Evolutionary conservation across 2,797 vertebrate species (phyloP), one percentile per base, ranked within the genome.

Genomic region (Diplodus sargus): DNA sequence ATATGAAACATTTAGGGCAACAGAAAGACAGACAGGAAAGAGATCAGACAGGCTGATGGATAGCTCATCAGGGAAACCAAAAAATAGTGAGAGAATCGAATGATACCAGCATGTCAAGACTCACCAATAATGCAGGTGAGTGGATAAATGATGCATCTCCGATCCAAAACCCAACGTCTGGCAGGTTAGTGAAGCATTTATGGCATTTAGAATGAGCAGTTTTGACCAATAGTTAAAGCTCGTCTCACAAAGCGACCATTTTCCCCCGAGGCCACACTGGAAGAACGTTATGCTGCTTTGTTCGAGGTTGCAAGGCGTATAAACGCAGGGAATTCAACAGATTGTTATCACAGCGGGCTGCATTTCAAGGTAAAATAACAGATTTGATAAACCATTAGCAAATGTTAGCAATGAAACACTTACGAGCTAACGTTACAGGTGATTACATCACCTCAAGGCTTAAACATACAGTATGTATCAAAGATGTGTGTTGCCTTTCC

Each of bases 41-140:
- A 56, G 30, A 78, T 72, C 67, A 82, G 70, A 74, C 61, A 63
- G 13, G 47, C 11, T 69, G 87, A 88, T 48, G 14, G 81, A 81
- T 66, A 49, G 67, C 74, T 83, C 68, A 89, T 89, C 84, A 74
- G 39, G 22, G 77, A 77, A 85, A 59, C 39, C 56, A 20, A 78
- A 78, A 78, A 66, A 80, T 5, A 30, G 14, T 64, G 62, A 67
- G 28, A 12, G 56, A 58, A 60, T 72, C 7, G 62, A 75, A 72
- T n/a, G 16, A 79, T 79, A 79, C 18, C 5, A 81, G 48, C 62
- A 49, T 5, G 25, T 65, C 63, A 71, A 60, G 16, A 42, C 16
- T 25, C n/a, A 30, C 23, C 16, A 59, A 79, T 66, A 58, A 81
- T 39, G 16, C 61, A 79, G 69, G 58, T 72, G n/a, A 68, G 70